Conservation (phyloP, 2,888 invertebrate genomes). For the Erannis defoliaria region DNA sequence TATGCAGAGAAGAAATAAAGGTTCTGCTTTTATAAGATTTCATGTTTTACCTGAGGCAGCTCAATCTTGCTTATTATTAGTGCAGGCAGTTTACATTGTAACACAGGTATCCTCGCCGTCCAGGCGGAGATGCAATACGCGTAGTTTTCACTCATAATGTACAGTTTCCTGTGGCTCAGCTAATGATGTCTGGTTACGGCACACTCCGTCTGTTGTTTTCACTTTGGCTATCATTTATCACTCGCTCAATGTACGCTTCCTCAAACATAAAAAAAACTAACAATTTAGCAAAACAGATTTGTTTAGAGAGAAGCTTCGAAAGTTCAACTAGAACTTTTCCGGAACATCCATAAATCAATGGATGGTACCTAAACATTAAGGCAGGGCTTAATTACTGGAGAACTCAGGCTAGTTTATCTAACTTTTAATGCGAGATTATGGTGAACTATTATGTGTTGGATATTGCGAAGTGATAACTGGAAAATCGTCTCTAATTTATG, state of each 20-base stretch:
- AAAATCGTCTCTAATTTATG: conserved; percentile 76
- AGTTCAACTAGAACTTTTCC: conserved; percentile 21
- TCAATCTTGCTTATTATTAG: no score
- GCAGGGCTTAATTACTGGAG: conserved; percentile 19
- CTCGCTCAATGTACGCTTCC: conserved; percentile 44
- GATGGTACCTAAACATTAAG: conserved; percentile 6
- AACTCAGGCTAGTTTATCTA: conserved; percentile 5
- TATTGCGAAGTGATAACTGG: conserved; percentile 71
- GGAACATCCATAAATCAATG: conserved; percentile 27
- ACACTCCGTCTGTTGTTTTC: conserved; percentile 55
- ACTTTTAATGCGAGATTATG: conserved; percentile 26
- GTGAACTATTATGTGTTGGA: conserved; percentile 45
- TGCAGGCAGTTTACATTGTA: conserved; percentile 18
- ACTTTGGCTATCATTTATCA: conserved; percentile 56
- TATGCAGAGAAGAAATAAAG: no score
- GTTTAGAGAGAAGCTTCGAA: conserved; percentile 32
- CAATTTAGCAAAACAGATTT: conserved; percentile 32
- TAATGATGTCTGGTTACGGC: conserved; percentile 60
- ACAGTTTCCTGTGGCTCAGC: conserved; percentile 59
- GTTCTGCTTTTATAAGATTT: no score
- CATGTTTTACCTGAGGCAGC: no score
- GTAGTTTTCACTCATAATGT: conserved; percentile 64
- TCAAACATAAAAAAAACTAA: conserved; percentile 38
- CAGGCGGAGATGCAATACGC: conserved; percentile 59
- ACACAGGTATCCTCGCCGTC: conserved; percentile 44